Conservation (phyloP, 2,113 vertebrate genomes). For the Atlantisia rogersi region DNA sequence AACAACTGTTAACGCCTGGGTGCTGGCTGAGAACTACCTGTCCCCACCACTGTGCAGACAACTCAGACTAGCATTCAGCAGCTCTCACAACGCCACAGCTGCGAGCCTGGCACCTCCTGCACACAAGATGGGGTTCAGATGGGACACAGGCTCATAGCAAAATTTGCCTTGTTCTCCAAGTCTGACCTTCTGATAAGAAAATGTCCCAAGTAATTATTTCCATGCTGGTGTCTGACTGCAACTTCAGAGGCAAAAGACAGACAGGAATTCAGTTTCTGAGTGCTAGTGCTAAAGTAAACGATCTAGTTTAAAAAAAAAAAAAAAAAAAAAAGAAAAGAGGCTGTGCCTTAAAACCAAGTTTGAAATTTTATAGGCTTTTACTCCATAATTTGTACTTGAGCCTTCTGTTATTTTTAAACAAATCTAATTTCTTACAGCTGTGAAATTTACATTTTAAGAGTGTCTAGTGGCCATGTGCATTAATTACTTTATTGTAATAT, state of each 20-base stretch:
- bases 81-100: not conserved
- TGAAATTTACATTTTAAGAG: slow-evolving; percentile 75
- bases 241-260: not conserved
- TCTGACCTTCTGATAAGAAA: not conserved
- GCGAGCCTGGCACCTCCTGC: not conserved
- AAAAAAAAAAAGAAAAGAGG: not conserved
- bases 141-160: not conserved
- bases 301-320: not conserved
- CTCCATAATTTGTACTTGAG: slow-evolving; percentile 63
- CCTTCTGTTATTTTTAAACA: slow-evolving; percentile 76
- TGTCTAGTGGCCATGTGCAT: slow-evolving; percentile 71
- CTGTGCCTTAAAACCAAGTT: slow-evolving; percentile 65
- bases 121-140: not conserved
- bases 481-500: slow-evolving; percentile 74
- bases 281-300: not conserved
- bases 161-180: not conserved
- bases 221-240: not conserved
- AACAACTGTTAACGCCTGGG: not conserved
- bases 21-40: not conserved
- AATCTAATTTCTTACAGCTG: slow-evolving; percentile 74
- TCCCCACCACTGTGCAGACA: not conserved
- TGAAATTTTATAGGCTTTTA: slow-evolving; percentile 70
- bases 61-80: not conserved
- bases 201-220: not conserved
- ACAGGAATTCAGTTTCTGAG: not conserved